These are phyloP conservation scores for Triplophysa bombifrons DNA, from an alignment of 2,797 vertebrate genomes.

Conservation along the genomic window DNA sequence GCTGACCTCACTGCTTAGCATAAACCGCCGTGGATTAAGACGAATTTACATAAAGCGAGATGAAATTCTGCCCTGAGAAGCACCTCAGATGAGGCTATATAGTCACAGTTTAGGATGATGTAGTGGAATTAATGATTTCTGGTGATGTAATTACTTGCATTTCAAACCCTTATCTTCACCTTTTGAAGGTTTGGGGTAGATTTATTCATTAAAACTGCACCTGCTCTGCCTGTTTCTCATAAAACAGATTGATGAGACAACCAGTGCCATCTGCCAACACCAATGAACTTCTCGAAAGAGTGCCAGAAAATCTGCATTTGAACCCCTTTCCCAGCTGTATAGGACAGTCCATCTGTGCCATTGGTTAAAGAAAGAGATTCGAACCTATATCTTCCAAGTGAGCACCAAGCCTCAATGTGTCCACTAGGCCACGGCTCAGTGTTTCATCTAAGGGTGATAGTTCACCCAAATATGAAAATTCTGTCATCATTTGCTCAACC, in stretches of 20 bases:
- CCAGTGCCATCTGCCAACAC: slow-evolving; percentile 45
- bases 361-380: slow-evolving; percentile 3
- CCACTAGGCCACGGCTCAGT: neutral
- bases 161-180: slow-evolving; percentile 52
- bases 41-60: slow-evolving; percentile 62
- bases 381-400: neutral
- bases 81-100: slow-evolving; percentile 50
- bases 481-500: too few relatives aligned
- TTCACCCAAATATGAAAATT: too few relatives aligned
- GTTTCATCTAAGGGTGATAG: neutral
- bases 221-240: slow-evolving; percentile 43
- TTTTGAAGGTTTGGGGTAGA: slow-evolving; percentile 63
- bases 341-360: slow-evolving; percentile 3
- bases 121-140: slow-evolving; percentile 59
- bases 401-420: neutral
- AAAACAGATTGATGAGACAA: slow-evolving; percentile 42
- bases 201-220: slow-evolving; percentile 49
- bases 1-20: slow-evolving; percentile 62
- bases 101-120: slow-evolving; percentile 36
- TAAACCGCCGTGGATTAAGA: slow-evolving; percentile 61
- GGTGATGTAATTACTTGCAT: slow-evolving; percentile 62
- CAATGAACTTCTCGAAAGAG: slow-evolving; percentile 37
- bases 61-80: slow-evolving; percentile 45
- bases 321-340: neutral
- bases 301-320: neutral